Evolutionary conservation across 2,113 vertebrate species (phyloP).

Genomic region (Ciconia maguari): DNA sequence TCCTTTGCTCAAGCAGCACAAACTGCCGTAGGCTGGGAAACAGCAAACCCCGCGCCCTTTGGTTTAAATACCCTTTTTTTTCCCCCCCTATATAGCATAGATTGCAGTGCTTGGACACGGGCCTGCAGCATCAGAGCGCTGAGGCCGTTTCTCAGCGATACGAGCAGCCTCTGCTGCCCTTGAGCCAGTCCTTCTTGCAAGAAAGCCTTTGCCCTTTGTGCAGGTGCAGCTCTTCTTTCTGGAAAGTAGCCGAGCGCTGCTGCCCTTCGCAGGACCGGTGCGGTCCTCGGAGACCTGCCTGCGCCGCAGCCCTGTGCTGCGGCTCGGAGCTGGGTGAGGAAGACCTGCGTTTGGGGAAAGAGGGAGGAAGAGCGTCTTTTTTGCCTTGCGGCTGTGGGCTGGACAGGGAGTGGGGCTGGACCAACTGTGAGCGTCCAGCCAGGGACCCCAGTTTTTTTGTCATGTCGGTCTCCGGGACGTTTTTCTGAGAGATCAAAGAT

Average conservation of each 20-base stretch:
- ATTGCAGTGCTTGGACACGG: fast-evolving
- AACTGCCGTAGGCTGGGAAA: fast-evolving
- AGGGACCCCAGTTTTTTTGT: neutral
- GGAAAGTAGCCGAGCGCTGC: neutral
- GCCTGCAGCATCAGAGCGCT: neutral
- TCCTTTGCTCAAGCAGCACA: neutral
- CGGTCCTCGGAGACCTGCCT: fast-evolving
- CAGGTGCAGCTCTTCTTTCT: neutral
- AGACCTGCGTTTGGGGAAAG: neutral
- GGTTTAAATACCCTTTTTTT: neutral
- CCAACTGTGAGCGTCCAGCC: fast-evolving
- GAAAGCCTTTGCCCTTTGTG: neutral
- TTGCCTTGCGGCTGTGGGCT: neutral
- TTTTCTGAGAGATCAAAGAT: neutral
- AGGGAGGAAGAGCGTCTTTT: neutral
- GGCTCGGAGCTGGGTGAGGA: fast-evolving
- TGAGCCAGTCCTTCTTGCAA: neutral
- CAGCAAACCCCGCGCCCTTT: neutral
- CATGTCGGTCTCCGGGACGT: fast-evolving
- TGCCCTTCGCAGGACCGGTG: neutral
- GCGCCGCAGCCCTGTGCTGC: neutral
- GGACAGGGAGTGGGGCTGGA: neutral
- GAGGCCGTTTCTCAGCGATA: neutral
- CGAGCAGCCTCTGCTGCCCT: neutral
- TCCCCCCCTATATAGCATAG: fast-evolving